phyloP scores from a whole-genome alignment of 1,140 invertebrate genomes.

The Micrasema minimum region DNA sequence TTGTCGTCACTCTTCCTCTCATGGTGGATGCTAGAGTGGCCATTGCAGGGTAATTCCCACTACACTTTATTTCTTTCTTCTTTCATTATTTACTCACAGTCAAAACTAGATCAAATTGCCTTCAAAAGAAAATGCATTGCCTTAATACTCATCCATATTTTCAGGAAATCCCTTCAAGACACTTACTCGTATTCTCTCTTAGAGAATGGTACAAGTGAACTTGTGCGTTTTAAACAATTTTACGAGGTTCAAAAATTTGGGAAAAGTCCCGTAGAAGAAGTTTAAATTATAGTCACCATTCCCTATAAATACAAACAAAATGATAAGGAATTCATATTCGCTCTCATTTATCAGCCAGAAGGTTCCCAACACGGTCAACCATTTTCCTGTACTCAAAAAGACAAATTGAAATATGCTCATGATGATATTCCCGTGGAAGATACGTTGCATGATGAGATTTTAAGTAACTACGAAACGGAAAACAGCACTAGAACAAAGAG shows the following conservation, averaged over 20 bases:
- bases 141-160: no score
- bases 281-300: constrained; percentile 54
- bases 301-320: constrained; percentile 54
- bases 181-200: constrained; percentile 54
- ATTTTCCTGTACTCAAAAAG: constrained; percentile 53
- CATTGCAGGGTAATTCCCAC: constrained; percentile 57
- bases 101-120: no score
- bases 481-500: constrained; percentile 2
- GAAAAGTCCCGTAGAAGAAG: constrained; percentile 58
- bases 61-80: constrained; percentile 1
- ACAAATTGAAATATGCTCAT: constrained; percentile 24
- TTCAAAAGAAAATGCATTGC: no score
- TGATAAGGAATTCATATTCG: constrained; percentile 53
- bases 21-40: constrained; percentile 56
- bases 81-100: no score
- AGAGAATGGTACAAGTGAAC: constrained; percentile 10
- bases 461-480: constrained; percentile 1
- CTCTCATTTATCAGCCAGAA: constrained; percentile 54
- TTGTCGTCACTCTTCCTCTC: constrained; percentile 56
- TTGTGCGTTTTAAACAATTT: constrained; percentile 45
- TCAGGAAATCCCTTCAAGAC: constrained; percentile 58
- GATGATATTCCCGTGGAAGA: background rate
- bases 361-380: constrained; percentile 54
- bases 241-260: constrained; percentile 63
- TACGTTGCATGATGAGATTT: background rate